A percentile compares a stretch with the other conserved stretches of the same genome.
Evolutionary conservation across 2,797 vertebrate species (phyloP).

Genomic region (Phrynocephalus guinanensis): DNA sequence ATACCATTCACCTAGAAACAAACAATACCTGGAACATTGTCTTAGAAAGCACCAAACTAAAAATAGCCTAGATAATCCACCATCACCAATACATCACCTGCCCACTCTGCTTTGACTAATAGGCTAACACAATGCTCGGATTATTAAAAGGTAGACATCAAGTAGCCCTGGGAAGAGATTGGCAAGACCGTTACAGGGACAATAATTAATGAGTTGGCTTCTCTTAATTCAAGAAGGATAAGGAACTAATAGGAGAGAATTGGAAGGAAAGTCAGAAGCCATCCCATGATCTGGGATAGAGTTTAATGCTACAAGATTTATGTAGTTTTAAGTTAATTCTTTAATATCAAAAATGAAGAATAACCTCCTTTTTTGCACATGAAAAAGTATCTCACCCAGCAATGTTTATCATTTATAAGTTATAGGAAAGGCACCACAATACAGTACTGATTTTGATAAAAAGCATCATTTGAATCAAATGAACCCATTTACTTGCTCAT

Average conservation of each 20-base stretch:
- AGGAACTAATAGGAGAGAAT: background rate
- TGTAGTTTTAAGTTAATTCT: background rate
- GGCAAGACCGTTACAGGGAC: background rate
- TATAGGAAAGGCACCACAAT: background rate
- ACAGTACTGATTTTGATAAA: background rate
- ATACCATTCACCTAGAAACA: background rate
- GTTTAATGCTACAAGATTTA: background rate
- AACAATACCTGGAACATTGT: background rate
- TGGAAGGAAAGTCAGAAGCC: background rate
- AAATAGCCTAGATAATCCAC: slow-evolving; percentile 20
- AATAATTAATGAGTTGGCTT: background rate
- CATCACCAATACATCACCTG: slow-evolving; percentile 12
- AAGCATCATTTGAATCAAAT: background rate
- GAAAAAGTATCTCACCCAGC: background rate
- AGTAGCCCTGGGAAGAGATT: background rate
- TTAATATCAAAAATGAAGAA: background rate
- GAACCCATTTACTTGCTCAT: background rate
- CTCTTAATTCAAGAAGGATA: background rate
- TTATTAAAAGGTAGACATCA: slow-evolving; percentile 12
- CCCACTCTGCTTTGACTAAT: slow-evolving; percentile 4
- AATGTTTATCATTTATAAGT: background rate
- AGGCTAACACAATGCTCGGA: background rate
- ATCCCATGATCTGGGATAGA: background rate
- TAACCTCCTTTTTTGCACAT: background rate
- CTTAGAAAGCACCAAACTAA: background rate